Evolutionary conservation across 1,140 invertebrate species (phyloP), one percentile per base, ranked within the genome.

Genomic region (Apis cerana): DNA sequence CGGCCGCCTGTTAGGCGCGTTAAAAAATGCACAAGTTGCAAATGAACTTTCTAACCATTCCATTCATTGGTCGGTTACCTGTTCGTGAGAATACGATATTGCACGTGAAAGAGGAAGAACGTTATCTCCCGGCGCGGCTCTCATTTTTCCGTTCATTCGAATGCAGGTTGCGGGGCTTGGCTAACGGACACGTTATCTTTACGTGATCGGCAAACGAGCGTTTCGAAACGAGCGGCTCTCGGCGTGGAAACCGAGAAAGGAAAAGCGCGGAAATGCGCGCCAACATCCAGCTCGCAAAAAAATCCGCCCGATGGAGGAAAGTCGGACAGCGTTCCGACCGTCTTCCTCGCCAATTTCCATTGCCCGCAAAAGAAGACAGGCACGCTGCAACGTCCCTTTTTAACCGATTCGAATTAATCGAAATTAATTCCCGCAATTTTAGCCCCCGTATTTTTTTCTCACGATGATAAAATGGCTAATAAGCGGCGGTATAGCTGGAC

Each of bases 41-140:
- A 76, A 82, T 69, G 80, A 82, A 82, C 80, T 82, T 82, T 82
- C 80, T 82, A 82, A 69, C 80, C 80, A 48, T 59, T 23, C 80
- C 80, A 76, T 82, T 82, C 80, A 82, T 82, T 56, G 64, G 72
- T 17, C 59, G 33, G 56, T 43, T 43, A 59, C 69, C 70, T 56
- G 54, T 5, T 21, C 72, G 80, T 76, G 80, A 82, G 80, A 82
- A 69, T 65, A 61, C 74, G 64, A 69, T 58, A 68, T 75, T 67
- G 71, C 71, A 15, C 56, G 23, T 43, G 58, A 71, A 71, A 72
- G 58, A 72, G 23, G 78, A 64, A 59, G 13, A 72, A 80, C 71
- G 69, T 80, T 80, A 80, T 80, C 78, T 80, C 19, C 23, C 58
- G 58, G 64, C 77, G 77, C n/a, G 77, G 78, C 50, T 75, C 80